Conservation (phyloP, 2,888 invertebrate species). For the Cyrtodaria siliqua region DNA sequence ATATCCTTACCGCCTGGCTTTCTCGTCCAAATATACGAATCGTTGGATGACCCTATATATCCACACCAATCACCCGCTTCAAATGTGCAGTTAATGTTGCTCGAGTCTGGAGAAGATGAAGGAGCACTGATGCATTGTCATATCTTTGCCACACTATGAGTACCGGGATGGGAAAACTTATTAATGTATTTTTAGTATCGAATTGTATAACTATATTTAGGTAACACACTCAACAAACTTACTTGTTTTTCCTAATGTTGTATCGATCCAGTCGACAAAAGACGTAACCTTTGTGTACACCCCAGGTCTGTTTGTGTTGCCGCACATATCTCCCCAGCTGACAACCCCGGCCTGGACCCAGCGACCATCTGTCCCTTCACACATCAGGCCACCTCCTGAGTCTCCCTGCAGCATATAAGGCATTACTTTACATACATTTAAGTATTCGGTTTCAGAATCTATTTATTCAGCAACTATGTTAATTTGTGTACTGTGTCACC, state of each 20-base stretch:
- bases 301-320: constrained; percentile 76
- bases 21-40: constrained; percentile 73
- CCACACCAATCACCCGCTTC: constrained; percentile 72
- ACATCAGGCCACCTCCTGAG: constrained; percentile 83
- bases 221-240: no score
- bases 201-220: background rate
- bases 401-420: constrained; percentile 80
- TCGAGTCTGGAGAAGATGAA: background rate
- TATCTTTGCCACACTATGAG: no score
- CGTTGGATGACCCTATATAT: constrained; percentile 59
- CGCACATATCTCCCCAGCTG: constrained; percentile 83
- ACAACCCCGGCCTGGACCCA: constrained; percentile 81
- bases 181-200: background rate
- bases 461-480: no score
- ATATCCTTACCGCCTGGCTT: constrained; percentile 62
- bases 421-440: no score
- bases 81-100: constrained; percentile 68
- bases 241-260: constrained; percentile 45
- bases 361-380: constrained; percentile 51
- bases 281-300: constrained; percentile 80
- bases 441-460: no score
- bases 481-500: no score
- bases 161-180: background rate
- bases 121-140: no score
- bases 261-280: constrained; percentile 75